Evolutionary conservation across 2,888 invertebrate species (phyloP), one percentile per base, ranked within the genome.

Genomic region (Sesia apiformis): DNA sequence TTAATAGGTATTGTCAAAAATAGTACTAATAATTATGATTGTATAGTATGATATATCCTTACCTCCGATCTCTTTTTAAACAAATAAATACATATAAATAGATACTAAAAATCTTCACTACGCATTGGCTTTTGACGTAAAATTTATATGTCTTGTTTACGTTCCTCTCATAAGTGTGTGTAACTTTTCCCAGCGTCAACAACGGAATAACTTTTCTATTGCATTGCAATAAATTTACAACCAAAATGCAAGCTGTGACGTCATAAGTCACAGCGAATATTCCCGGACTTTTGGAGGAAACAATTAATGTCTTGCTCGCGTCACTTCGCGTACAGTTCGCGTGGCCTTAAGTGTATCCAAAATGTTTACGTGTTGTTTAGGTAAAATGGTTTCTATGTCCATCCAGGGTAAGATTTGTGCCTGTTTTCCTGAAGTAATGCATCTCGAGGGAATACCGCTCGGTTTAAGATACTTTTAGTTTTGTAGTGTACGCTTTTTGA

Each of bases 361-460:
- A 71, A 65, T 70, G 74, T 74, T 74, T 66, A 70, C 69, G 67
- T 69, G 66, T 74, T 79, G 52, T 52, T 78, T 72, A 74, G 69
- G 71, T 73, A 78, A 81, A 82, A 78, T 68, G 74, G 65, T 71
- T 70, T 70, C 71, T 74, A 73, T 76, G 76, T 67, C 69, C 69
- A 71, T 71, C 76, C 71, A 59, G 72, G 67, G 74, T 67, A 64
- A 72, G 65, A 74, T 77, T 75, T 64, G 62, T 70, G 64, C 59
- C 59, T 65, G 63, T 64, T 65, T 64, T 62, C 63, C 64, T 62
- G 57, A 40, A 57, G 59, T 73, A 72, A 78, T 69, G 72, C 63
- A 65, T 65, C 76, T 69, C 72, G 39, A 51, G 71, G 69, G 63
- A 56, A 53, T 46, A 46, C 46, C 46, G 46, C 46, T 46, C 23